These are phyloP conservation scores for Climacteris rufus DNA, from an alignment of 2,113 vertebrate species.

Conservation along the genomic window DNA sequence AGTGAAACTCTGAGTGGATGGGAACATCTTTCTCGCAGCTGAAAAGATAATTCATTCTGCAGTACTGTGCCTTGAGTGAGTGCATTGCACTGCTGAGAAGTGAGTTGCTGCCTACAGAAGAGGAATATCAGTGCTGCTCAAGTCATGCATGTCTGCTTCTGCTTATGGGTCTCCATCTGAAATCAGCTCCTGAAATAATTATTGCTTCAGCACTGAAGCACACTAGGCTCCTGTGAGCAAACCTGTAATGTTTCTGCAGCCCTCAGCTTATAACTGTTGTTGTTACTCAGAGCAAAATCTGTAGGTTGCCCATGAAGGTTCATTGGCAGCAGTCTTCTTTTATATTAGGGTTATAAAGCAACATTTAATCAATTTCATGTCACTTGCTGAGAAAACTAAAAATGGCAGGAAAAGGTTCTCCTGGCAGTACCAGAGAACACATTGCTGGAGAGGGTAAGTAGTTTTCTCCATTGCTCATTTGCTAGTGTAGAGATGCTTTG, in stretches of 20 bases:
- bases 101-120: background rate
- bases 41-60: background rate
- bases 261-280: background rate
- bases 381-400: background rate
- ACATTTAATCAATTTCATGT: background rate
- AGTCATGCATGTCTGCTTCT: background rate
- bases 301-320: background rate
- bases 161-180: background rate
- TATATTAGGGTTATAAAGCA: background rate
- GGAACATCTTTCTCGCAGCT: background rate
- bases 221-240: background rate
- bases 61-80: background rate
- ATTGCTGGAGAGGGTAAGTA: background rate
- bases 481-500: background rate
- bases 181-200: background rate
- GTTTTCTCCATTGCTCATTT: background rate
- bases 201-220: background rate
- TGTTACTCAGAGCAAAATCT: background rate
- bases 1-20: background rate
- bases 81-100: background rate
- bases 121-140: background rate
- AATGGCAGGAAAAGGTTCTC: background rate
- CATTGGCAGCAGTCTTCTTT: background rate
- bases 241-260: background rate
- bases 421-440: background rate